A percentile compares a stretch with the other conserved stretches of the same genome.
These are phyloP conservation scores for Scomber colias DNA, from an alignment of 2,113 vertebrate genomes.

Conservation along the genomic window DNA sequence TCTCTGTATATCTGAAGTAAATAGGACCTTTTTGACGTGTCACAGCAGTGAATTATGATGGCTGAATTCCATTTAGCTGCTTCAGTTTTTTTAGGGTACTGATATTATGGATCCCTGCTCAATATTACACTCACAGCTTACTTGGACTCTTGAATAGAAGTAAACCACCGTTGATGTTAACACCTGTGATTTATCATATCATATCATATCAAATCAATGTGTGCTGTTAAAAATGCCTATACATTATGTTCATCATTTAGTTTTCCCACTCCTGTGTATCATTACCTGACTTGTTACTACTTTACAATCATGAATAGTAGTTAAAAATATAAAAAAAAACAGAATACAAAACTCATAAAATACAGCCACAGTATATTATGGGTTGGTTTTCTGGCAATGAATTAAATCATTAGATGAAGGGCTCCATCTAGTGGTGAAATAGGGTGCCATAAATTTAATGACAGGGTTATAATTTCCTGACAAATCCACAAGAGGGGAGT, in stretches of 20 bases:
- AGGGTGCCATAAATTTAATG: not conserved
- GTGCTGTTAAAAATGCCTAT: too few relatives aligned
- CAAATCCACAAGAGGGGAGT: slow-evolving; percentile 70
- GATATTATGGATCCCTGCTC: too few relatives aligned
- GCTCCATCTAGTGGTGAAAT: slow-evolving; percentile 60
- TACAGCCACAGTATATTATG: not conserved
- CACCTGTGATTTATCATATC: too few relatives aligned
- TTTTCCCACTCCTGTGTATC: not conserved
- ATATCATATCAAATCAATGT: too few relatives aligned
- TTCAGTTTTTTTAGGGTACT: too few relatives aligned
- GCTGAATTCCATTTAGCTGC: too few relatives aligned
- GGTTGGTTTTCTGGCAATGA: too few relatives aligned
- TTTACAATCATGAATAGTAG: not conserved
- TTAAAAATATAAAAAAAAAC: not conserved
- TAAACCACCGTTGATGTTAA: too few relatives aligned
- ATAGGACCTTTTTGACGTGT: too few relatives aligned
- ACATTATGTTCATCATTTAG: not conserved
- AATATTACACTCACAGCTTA: too few relatives aligned
- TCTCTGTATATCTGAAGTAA: not conserved
- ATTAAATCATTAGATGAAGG: slow-evolving; percentile 4
- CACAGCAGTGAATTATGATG: too few relatives aligned
- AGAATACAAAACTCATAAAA: not conserved
- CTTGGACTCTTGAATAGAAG: too few relatives aligned
- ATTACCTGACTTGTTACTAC: not conserved
- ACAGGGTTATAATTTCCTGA: not conserved